Evolutionary conservation across 2,888 invertebrate genomes (phyloP), one percentile per base, ranked within the genome.

Genomic region (Agrochola litura): DNA sequence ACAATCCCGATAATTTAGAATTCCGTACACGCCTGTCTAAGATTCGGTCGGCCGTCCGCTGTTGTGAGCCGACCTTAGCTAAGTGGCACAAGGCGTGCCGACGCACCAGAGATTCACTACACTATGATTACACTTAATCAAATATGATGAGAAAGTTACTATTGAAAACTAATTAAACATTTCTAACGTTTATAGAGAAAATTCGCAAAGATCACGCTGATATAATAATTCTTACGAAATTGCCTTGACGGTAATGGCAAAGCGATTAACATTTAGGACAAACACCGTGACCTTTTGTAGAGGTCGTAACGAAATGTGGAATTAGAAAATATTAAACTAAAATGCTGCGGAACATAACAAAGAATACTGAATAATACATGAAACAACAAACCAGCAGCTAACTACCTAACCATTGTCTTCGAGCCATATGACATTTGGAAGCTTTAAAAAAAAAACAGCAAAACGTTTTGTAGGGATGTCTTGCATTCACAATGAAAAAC

Each of bases 211-310:
- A 73, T 76, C 73, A 77, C 43, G 65, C 49, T 80, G 76, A 74
- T 83, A 84, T 79, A 76, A 77, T 76, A 76, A 71, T 22, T 61
- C 56, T 88, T 87, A 73, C 73, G 80, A 89, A 91, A 89, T 86
- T 82, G 90, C 92, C 92, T 93, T 92, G 91, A 91, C 89, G 90
- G 90, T 88, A 90, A 81, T 84, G 89, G 86, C 86, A 78, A 66
- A 85, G 89, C 90, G 90, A 92, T 92, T 92, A 92, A 89, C 91
- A 92, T 93, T 94, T 93, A 86, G 85, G 88, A 89, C 88, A 90
- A 93, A 92, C 87, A 89, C 86, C 90, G 89, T 91, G 92, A 91
- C 92, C 93, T 93, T 92, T 89, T 61, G 68, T 83, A 84, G 86
- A 92, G 89, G 89, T 89, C 87, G 77, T 77, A 88, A 86, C 85